Percentiles rank a stretch among this genome's conserved stretches.
Conservation (phyloP, 2,888 invertebrate species). For the Pseudococcus viburni region DNA sequence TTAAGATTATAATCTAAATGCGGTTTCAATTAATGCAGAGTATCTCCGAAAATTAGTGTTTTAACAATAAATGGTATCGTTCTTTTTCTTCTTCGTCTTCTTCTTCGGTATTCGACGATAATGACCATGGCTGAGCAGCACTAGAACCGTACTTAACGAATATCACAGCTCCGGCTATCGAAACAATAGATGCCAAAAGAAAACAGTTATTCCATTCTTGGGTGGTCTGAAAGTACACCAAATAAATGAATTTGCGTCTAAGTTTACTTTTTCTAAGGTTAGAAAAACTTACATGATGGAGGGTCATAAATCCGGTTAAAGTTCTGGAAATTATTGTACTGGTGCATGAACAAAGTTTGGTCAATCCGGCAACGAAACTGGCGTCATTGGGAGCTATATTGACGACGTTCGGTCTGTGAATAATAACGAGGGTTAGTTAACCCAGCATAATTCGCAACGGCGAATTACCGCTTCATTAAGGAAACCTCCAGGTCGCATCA, state of each 20-base stretch:
- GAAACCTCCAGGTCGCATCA: too few relatives aligned
- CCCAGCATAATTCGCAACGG: too few relatives aligned
- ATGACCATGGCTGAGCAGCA: not conserved
- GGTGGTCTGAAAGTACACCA: not conserved
- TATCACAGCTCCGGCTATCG: not conserved
- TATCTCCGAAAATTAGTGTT: not conserved
- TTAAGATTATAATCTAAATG: too few relatives aligned
- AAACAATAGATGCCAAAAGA: not conserved
- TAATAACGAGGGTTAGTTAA: not conserved
- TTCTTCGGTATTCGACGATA: not conserved
- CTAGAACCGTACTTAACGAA: not conserved
- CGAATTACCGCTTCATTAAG: too few relatives aligned
- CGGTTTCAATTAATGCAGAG: too few relatives aligned
- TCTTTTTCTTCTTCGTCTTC: not conserved
- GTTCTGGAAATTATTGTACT: not conserved
- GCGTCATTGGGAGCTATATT: slow-evolving; percentile 15
- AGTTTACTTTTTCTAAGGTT: not conserved
- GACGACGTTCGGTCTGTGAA: not conserved
- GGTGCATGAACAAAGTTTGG: not conserved
- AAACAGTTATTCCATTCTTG: slow-evolving; percentile 35
- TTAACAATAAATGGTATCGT: not conserved
- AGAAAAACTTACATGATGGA: not conserved
- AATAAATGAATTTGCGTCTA: not conserved
- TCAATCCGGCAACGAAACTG: not conserved
- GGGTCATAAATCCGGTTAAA: not conserved